These are phyloP conservation scores for Epinephelus moara DNA, from an alignment of 2,113 vertebrate species.

Conservation along the genomic window DNA sequence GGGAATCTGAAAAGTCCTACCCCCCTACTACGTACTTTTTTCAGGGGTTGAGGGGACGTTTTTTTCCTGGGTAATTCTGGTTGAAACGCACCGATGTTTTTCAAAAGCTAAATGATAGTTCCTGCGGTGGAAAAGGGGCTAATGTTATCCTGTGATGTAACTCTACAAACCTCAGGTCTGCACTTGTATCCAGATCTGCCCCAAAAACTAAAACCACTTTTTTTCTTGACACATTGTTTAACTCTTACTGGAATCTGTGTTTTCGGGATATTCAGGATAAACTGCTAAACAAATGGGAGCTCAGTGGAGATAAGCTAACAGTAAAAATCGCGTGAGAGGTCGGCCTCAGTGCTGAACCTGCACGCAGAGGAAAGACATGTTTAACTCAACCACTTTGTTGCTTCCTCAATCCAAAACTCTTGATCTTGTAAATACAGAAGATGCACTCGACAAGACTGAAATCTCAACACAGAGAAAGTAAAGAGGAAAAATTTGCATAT, in stretches of 20 bases:
- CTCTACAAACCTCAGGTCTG: not conserved
- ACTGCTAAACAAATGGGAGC: constrained; percentile 1
- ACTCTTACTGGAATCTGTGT: constrained; percentile 15
- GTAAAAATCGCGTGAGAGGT: not conserved
- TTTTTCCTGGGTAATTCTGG: too few relatives aligned
- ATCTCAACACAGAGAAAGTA: not conserved
- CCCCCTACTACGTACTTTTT: too few relatives aligned
- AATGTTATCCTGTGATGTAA: constrained; percentile 5
- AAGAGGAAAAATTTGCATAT: not conserved
- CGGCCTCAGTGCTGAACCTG: not conserved
- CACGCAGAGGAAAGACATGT: constrained; percentile 44
- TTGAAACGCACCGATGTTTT: too few relatives aligned
- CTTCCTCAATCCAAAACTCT: constrained; percentile 35
- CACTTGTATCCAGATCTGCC: not conserved
- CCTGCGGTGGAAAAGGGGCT: too few relatives aligned
- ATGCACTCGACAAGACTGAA: constrained; percentile 21
- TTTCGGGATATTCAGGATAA: not conserved
- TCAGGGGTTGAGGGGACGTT: too few relatives aligned
- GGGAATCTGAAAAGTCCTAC: too few relatives aligned
- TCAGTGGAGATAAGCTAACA: not conserved
- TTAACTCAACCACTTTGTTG: constrained; percentile 31
- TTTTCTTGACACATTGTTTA: not conserved
- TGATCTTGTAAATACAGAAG: constrained; percentile 33
- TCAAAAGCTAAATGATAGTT: too few relatives aligned
- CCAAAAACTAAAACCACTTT: not conserved